These are phyloP conservation scores for Frankliniella fusca DNA, from an alignment of 2,888 invertebrate genomes.

Conservation along the genomic window DNA sequence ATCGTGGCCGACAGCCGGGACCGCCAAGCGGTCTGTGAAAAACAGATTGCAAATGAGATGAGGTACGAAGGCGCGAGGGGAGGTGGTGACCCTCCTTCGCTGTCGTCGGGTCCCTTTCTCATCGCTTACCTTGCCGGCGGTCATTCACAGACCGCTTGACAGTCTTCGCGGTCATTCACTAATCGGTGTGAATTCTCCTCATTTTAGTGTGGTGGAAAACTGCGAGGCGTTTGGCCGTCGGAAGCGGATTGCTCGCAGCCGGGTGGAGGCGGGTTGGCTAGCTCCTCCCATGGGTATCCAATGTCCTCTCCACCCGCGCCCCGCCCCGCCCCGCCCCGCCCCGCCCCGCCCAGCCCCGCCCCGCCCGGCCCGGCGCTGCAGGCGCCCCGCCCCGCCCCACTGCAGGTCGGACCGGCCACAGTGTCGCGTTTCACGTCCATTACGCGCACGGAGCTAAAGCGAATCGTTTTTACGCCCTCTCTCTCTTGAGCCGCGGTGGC, in stretches of 20 bases:
- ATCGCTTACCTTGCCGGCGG: no score
- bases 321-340: background rate
- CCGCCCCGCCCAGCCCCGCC: background rate
- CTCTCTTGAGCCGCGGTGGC: no score
- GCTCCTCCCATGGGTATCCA: constrained; percentile 2
- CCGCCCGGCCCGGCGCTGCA: background rate
- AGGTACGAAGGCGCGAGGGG: no score
- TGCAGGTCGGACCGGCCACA: background rate
- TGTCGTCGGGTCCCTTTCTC: no score
- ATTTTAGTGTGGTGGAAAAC: background rate
- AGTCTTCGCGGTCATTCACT: no score
- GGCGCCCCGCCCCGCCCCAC: background rate
- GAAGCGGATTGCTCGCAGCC: background rate
- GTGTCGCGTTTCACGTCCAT: constrained; percentile 1
- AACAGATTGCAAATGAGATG: no score
- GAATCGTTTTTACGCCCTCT: no score
- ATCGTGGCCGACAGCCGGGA: no score
- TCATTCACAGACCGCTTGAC: no score
- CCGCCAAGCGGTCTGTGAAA: no score
- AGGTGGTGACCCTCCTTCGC: no score
- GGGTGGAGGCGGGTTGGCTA: background rate
- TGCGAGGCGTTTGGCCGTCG: background rate
- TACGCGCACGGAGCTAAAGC: background rate
- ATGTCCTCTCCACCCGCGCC: background rate
- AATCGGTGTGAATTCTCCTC: no score